Evolutionary conservation across 1,140 invertebrate genomes (phyloP).

Genomic region (Conus betulinus): DNA sequence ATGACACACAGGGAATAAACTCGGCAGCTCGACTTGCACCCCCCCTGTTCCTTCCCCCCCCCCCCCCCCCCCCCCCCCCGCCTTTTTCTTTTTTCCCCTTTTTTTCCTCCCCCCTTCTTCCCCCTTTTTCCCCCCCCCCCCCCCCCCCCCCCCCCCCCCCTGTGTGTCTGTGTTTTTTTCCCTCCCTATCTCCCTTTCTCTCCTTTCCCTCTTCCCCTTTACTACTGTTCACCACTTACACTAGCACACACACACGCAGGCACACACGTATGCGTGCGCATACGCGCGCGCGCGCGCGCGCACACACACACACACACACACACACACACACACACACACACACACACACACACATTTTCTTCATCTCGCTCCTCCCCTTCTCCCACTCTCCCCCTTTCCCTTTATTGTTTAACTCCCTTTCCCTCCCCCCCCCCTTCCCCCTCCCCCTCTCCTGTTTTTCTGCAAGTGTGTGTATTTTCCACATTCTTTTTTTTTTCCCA

Average conservation of each 20-base stretch:
- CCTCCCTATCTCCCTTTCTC: background rate
- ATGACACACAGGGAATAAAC: too few species aligned
- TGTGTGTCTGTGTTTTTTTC: background rate
- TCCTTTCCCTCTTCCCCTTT: background rate
- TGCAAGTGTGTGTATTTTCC: background rate
- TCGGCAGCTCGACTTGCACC: background rate
- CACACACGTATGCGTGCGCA: background rate
- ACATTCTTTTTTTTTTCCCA: background rate
- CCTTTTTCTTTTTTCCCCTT: background rate
- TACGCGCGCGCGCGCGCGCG: background rate
- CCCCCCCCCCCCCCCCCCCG: background rate
- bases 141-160: background rate
- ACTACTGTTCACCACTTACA: background rate
- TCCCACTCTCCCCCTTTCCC: background rate
- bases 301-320: constrained; percentile 15
- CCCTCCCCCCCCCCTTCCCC: background rate
- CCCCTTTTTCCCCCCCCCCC: background rate
- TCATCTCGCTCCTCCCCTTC: background rate
- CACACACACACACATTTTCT: too few species aligned
- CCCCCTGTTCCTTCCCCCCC: background rate
- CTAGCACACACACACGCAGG: too few species aligned
- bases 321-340: constrained; percentile 12
- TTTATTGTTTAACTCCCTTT: background rate
- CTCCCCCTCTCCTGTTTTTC: background rate
- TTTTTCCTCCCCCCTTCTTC: background rate